Evolutionary conservation across 2,797 vertebrate species (phyloP).

Genomic region (Vespertilio murinus): DNA sequence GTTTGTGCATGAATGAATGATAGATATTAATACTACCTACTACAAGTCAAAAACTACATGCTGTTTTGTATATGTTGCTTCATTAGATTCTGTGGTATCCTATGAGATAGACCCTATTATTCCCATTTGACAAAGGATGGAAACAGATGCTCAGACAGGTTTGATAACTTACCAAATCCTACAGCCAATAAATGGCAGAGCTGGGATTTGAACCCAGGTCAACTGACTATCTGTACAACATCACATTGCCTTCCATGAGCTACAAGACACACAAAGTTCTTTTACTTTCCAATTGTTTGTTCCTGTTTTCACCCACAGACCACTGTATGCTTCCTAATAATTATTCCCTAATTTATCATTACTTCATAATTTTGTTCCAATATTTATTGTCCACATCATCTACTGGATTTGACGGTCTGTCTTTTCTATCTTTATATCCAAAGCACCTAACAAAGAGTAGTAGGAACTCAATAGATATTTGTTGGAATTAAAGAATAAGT

Average conservation of each 20-base stretch:
- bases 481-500: slow-evolving; percentile 11
- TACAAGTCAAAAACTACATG: background rate
- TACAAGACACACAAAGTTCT: background rate
- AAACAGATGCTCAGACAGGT: background rate
- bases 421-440: background rate
- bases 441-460: background rate
- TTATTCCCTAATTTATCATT: background rate
- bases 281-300: slow-evolving; percentile 4
- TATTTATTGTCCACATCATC: background rate
- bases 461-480: background rate
- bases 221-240: background rate
- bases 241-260: background rate
- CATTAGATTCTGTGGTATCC: background rate
- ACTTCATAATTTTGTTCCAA: background rate
- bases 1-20: background rate
- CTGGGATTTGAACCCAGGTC: background rate
- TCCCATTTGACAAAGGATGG: background rate
- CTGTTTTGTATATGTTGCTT: background rate
- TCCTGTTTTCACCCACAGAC: background rate
- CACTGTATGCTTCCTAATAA: background rate
- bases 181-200: background rate
- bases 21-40: background rate
- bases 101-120: background rate
- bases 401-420: background rate
- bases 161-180: background rate